Percentiles rank a stretch among this genome's conserved stretches.
Evolutionary conservation across 2,797 vertebrate species (phyloP).

Genomic region (Acanthiza pusilla): DNA sequence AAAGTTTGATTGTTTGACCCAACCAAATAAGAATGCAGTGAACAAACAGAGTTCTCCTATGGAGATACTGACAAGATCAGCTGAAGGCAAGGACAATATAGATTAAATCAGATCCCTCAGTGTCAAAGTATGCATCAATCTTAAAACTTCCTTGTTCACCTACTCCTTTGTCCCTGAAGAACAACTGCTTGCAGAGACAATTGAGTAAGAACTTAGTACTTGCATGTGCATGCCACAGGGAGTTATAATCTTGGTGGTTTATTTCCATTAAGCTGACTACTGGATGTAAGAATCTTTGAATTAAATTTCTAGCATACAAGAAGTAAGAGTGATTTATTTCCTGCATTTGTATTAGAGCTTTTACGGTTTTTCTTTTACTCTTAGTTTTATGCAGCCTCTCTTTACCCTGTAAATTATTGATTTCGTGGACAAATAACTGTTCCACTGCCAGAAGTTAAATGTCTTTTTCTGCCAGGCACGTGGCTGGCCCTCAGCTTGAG

Average conservation of each 20-base stretch:
- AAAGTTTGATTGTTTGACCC: background rate
- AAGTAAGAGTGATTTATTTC: background rate
- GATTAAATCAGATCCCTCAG: background rate
- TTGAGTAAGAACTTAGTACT: background rate
- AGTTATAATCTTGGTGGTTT: background rate
- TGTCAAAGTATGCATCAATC: background rate
- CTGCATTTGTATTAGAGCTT: background rate
- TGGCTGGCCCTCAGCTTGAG: conserved; percentile 7
- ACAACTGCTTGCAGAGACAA: background rate
- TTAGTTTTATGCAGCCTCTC: background rate
- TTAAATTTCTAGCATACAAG: background rate
- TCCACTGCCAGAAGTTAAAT: conserved; percentile 25
- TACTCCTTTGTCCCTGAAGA: background rate
- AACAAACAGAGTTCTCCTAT: background rate
- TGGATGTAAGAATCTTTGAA: background rate
- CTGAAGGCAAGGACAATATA: background rate
- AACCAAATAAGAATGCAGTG: background rate
- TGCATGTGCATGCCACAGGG: background rate
- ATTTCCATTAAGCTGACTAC: background rate
- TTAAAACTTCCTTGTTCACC: background rate
- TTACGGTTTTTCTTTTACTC: background rate
- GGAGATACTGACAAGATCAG: background rate
- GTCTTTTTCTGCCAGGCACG: conserved; percentile 3
- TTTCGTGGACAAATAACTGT: conserved; percentile 39
- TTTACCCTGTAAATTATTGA: conserved; percentile 42